Evolutionary conservation across 2,797 vertebrate species (phyloP).

Genomic region (Botia kubotai): DNA sequence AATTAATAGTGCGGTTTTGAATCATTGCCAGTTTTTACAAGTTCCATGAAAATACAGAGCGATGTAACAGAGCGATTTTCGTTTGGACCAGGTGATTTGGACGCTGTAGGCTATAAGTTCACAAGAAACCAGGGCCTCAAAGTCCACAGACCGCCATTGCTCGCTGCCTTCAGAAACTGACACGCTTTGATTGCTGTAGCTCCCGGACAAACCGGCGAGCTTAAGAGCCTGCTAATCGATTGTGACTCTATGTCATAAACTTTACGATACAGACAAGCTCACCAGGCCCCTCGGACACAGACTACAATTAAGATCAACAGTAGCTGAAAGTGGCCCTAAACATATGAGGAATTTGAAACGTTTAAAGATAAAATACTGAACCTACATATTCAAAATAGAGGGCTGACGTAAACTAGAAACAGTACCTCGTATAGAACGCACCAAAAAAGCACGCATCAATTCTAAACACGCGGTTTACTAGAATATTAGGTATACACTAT

Average conservation of each 20-base stretch:
- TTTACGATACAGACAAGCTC: slow-evolving; percentile 84
- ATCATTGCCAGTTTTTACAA: slow-evolving; percentile 62
- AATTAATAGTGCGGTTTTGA: slow-evolving; percentile 79
- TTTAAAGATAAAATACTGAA: slow-evolving; percentile 4
- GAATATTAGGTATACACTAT: not conserved
- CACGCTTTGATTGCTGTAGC: slow-evolving; percentile 65
- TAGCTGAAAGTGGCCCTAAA: slow-evolving; percentile 35
- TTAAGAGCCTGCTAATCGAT: slow-evolving; percentile 85
- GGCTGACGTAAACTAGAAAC: not conserved
- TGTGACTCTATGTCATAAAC: slow-evolving; percentile 86
- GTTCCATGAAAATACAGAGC: slow-evolving; percentile 45
- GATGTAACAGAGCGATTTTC: slow-evolving; percentile 44
- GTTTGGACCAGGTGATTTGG: slow-evolving; percentile 33
- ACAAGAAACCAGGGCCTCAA: slow-evolving; percentile 56
- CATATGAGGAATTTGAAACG: slow-evolving; percentile 12
- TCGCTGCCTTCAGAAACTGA: slow-evolving; percentile 51
- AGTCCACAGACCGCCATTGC: slow-evolving; percentile 40
- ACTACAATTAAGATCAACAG: slow-evolving; percentile 79
- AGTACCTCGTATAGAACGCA: not conserved
- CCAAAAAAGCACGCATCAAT: not conserved
- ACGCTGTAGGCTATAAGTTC: slow-evolving; percentile 40
- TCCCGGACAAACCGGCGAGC: slow-evolving; percentile 65
- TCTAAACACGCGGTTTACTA: not conserved
- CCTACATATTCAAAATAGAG: not conserved
- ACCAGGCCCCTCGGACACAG: slow-evolving; percentile 75